Evolutionary conservation across 1,140 invertebrate genomes (phyloP).

Genomic region (Phocides pigmalion): DNA sequence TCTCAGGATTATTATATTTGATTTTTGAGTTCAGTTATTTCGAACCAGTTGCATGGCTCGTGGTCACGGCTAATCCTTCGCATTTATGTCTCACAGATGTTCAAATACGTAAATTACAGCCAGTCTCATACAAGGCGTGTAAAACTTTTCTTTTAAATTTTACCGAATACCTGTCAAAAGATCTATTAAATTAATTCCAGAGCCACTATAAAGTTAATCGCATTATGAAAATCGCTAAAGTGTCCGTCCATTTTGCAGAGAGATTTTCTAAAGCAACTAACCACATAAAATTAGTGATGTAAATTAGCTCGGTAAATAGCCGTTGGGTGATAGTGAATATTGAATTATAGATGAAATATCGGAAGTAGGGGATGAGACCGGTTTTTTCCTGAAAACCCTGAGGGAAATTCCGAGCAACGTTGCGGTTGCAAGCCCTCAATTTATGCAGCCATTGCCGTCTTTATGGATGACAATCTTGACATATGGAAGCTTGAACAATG

Average conservation of each 20-base stretch:
- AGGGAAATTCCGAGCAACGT: conserved; percentile 68
- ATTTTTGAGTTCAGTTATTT: no score
- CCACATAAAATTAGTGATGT: conserved; percentile 44
- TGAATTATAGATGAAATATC: conserved; percentile 72
- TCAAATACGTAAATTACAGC: no score
- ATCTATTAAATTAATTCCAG: neutral
- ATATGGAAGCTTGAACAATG: conserved; percentile 58
- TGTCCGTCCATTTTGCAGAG: neutral
- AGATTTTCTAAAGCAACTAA: conserved; percentile 9
- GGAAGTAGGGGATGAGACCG: conserved; percentile 57
- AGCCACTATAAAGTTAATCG: conserved; percentile 8
- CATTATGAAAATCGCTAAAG: conserved; percentile 23
- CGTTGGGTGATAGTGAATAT: conserved; percentile 60
- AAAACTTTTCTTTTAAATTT: no score
- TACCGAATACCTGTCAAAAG: no score
- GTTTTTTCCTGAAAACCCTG: conserved; percentile 70
- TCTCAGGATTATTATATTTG: no score
- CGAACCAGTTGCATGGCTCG: no score
- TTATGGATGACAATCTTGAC: conserved; percentile 68
- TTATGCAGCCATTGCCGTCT: conserved; percentile 71
- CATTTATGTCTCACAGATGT: no score
- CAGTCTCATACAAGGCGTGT: no score
- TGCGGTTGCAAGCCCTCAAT: conserved; percentile 70
- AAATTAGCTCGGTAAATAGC: conserved; percentile 60
- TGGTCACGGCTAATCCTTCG: no score